A percentile compares a stretch with the other conserved stretches of the same genome.
These are phyloP conservation scores for Cyanoliseus patagonus DNA, from an alignment of 2,113 vertebrate genomes.

Conservation along the genomic window DNA sequence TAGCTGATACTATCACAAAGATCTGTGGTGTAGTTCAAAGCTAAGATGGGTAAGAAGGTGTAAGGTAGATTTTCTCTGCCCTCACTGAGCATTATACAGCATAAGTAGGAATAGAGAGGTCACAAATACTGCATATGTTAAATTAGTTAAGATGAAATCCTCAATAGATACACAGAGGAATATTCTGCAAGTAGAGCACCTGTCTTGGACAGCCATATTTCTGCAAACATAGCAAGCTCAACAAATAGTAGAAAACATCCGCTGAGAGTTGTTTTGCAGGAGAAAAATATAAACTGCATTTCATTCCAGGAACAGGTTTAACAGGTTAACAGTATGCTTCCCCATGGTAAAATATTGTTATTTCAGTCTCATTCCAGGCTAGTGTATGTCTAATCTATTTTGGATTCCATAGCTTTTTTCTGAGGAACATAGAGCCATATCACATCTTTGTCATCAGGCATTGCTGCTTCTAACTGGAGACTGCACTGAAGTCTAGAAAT, in stretches of 20 bases:
- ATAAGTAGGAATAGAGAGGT: not conserved
- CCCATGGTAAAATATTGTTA: not conserved
- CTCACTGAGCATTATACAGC: not conserved
- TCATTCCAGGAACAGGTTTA: not conserved
- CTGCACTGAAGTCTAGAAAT: not conserved
- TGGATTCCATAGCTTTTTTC: conserved; percentile 2
- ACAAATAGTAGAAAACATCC: not conserved
- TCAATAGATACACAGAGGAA: not conserved
- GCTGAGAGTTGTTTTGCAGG: not conserved
- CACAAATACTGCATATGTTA: not conserved
- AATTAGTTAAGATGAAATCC: not conserved
- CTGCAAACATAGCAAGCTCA: not conserved
- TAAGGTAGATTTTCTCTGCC: not conserved
- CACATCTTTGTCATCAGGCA: not conserved
- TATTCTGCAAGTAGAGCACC: not conserved
- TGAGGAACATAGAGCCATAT: not conserved
- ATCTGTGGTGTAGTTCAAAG: not conserved
- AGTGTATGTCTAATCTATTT: not conserved
- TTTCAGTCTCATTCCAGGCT: not conserved
- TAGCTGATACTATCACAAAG: not conserved
- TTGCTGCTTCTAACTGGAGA: not conserved
- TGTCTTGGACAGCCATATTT: not conserved
- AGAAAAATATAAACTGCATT: not conserved
- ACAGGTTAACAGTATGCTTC: not conserved
- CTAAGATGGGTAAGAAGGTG: not conserved